These are phyloP conservation scores for Bruchidius siliquastri DNA, from an alignment of 2,888 invertebrate genomes.

Conservation along the genomic window DNA sequence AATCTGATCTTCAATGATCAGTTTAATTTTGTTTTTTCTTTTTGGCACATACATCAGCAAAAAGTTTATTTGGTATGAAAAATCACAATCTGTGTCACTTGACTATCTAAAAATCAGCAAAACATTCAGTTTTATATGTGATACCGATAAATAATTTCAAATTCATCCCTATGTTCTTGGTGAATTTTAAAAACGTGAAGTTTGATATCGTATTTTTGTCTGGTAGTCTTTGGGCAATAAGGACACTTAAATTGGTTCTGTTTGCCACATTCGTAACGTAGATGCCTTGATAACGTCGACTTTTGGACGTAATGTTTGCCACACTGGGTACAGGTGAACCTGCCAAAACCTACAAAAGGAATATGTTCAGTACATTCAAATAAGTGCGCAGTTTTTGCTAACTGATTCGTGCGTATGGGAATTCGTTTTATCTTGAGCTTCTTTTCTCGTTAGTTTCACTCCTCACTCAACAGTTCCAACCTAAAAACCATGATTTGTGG, in stretches of 20 bases:
- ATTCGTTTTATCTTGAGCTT: no score
- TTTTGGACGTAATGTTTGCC: slow-evolving; percentile 72
- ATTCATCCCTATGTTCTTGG: slow-evolving; percentile 17
- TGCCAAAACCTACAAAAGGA: background rate
- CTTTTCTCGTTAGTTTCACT: no score
- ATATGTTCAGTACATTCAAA: no score
- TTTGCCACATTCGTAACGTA: slow-evolving; percentile 26
- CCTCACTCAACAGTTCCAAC: no score
- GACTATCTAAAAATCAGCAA: background rate
- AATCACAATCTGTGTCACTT: background rate
- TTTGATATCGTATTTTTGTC: slow-evolving; percentile 27
- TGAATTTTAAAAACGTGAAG: slow-evolving; percentile 23
- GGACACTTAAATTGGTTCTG: slow-evolving; percentile 23
- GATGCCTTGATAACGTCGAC: slow-evolving; percentile 24
- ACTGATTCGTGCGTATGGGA: no score
- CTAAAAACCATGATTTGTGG: no score
- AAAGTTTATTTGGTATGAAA: background rate
- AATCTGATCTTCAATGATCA: background rate
- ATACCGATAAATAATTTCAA: slow-evolving; percentile 6
- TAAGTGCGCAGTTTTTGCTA: no score
- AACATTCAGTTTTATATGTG: background rate
- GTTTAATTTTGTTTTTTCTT: background rate
- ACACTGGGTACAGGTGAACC: slow-evolving; percentile 43
- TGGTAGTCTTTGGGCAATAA: slow-evolving; percentile 20
- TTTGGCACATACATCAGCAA: background rate